Evolutionary conservation across 1,140 invertebrate genomes (phyloP), one percentile per base, ranked within the genome.

Genomic region (Tenebrio molitor): DNA sequence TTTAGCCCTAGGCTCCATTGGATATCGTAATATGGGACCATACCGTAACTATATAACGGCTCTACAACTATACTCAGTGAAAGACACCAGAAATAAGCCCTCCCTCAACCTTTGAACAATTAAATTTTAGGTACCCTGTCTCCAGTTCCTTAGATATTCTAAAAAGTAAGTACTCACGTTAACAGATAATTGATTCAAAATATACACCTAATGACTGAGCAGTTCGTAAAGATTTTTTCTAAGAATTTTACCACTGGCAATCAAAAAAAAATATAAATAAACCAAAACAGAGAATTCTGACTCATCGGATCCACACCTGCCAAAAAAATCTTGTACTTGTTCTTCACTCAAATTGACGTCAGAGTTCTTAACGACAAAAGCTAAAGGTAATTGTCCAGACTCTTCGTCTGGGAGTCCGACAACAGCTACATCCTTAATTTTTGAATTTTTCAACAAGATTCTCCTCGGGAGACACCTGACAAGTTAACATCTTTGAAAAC

Each of bases 391-490:
- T 84, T 95, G 93, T 3, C 91, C 92, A 65, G 84, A 85, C 63
- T 81, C 74, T 39, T 85, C 84, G 80, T 93, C 85, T 4, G 90
- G 88, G 8, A 91, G 76, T 12, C 92, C 93, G 44, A 92, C 85
- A 0, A 95, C 92, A 1, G 88, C 92, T 6, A 85, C 90, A 74
- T 95, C 93, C 72, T 84, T 82, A 12, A 95, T 84, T 19, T 82
- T 84, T 10, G 89, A 86, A 82, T 92, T 89, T 21, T 85, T 85
- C 39, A 92, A 80, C 41, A 95, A 80, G 14, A 94, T 73, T 36
- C 86, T 93, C 91, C 5, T 91, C 88, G 69, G 93, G 93, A 0
- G 92, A 85, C 0, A 90, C 90, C 86, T 94, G 92, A 76, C 89
- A 90, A n/a, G n/a, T n/a, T n/a, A 39, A 89, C 92, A 82, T 93